Evolutionary conservation across 2,797 vertebrate species (phyloP).

Genomic region (Mareca strepera): DNA sequence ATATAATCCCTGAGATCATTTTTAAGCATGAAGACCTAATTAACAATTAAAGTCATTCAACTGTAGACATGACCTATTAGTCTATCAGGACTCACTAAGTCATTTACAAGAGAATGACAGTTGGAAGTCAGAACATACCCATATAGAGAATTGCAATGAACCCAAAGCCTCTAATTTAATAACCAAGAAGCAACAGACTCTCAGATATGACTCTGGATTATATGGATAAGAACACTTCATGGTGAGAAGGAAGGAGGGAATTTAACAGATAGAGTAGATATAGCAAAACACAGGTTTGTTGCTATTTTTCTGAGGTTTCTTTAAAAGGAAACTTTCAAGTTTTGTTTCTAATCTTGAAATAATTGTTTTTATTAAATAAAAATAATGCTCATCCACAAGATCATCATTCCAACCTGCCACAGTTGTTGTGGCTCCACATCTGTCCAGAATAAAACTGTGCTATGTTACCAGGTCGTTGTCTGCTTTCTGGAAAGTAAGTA

Average conservation of each 20-base stretch:
- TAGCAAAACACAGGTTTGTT: not conserved
- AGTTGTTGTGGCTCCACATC: not conserved
- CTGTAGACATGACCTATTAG: not conserved
- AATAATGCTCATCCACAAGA: not conserved
- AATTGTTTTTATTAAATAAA: not conserved
- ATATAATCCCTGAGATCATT: not conserved
- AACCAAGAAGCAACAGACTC: not conserved
- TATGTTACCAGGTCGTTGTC: not conserved
- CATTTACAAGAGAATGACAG: not conserved
- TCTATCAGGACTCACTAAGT: not conserved
- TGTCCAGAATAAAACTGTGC: not conserved
- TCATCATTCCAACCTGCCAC: not conserved
- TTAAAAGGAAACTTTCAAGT: not conserved
- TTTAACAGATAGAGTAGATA: not conserved
- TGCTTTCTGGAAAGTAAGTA: not conserved
- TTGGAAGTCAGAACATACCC: not conserved
- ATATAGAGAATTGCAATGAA: not conserved
- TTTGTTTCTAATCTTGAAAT: not conserved
- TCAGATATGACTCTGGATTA: not conserved
- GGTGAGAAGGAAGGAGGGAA: not conserved
- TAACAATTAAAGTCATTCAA: not conserved
- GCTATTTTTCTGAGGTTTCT: not conserved
- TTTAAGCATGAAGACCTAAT: not conserved
- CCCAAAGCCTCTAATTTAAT: not conserved
- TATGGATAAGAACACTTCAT: not conserved